Base-by-base conservation (phyloP, 2,113 vertebrate species). In the Cottus gobio region DNA sequence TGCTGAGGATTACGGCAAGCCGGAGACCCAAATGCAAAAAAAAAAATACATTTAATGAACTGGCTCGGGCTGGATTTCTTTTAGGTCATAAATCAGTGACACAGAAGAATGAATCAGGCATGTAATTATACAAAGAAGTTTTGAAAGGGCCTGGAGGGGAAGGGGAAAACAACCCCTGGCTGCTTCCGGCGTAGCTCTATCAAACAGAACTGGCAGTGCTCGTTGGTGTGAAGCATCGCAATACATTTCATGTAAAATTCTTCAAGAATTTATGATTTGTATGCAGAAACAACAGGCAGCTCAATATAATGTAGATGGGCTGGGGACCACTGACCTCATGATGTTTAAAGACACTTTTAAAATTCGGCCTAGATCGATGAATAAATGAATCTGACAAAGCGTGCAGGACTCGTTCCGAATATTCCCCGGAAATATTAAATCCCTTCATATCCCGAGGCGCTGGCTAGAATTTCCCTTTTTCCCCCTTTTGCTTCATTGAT, bases 301-400 rank as follows among this genome's bases (percentile, higher is more conserved):
- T 5, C 44, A 34, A 65, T 68, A 63, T 42, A 57, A 12, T 26
- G n/a, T n/a, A 15, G 48, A 70, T 37, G 73, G 9, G 71, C 66
- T 80, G 71, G 58, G 66, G 71, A 63, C 64, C 74, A 61, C 63
- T 71, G 63, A 83, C 71, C 74, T 77, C 48, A 39, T 62, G 54
- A 77, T 81, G 42, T 77, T 79, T 79, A 60, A 60, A 67, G 70
- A 75, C 71, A 87, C 60, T 84, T 78, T 80, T 37, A 67, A 82
- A 56, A 78, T 67, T 69, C n/a, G 31, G 28, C 50, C 30, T 8
- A 26, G 58, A 79, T 84, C 2, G 67, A 80, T 80, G 64, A 85
- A 88, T 80, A 76, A 82, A 79, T 78, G 77, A 87, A 79, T 86
- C 64, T 62, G 68, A 82, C 86, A 87, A 54, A 58, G 78, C 64